Base-by-base conservation (phyloP, 2,888 invertebrate genomes). In the Lasioglossum vierecki region DNA sequence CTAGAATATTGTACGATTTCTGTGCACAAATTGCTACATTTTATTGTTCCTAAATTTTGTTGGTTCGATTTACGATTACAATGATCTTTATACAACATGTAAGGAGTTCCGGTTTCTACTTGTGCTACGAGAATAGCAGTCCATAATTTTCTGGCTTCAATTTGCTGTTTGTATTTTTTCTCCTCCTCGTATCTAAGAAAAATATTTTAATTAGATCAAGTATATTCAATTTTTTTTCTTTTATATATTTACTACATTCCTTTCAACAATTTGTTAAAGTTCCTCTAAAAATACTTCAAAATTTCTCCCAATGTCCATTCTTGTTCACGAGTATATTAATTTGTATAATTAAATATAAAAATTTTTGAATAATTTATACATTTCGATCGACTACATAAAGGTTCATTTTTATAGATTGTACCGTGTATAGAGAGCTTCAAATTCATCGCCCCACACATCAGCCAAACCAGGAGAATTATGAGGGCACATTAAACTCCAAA, bases 51-150 rank as follows among this genome's bases (percentile, higher is more conserved):
- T 82, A 99, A 95, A 95, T 99, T 99, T 95, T 99, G 98, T 93
- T 99, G 99, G 95, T 99, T 99, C 84, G 98, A 98, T 95, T 99
- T 99, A 1, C 98, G 96, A 94, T 99, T 99, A 94, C 99, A 99
- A 5, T 99, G 97, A 95, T 99, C 99, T 95, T 99, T 99, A 94
- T 98, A 99, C 0, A 98, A 95, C 98, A 99, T 99, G 95, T 99
- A 99, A 0, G 99, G 99, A 6, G 98, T 99, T 22, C 99, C 99
- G 2, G 99, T 99, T 96, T 99, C 99, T 4, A 99, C 98, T 95
- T 99, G 99, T 0, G 99, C 97, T 93, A 98, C 98, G 86, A 99
- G 97, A 86, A 99, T 98, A 66, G 99, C 98, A 93, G 97, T 97
- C 99, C 99, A 99, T 66, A 99, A 95, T 83, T 97, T 96, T 94